Evolutionary conservation across 92 coral and sea anemone genomes (phyloP).

Genomic region (Siderastrea radians): DNA sequence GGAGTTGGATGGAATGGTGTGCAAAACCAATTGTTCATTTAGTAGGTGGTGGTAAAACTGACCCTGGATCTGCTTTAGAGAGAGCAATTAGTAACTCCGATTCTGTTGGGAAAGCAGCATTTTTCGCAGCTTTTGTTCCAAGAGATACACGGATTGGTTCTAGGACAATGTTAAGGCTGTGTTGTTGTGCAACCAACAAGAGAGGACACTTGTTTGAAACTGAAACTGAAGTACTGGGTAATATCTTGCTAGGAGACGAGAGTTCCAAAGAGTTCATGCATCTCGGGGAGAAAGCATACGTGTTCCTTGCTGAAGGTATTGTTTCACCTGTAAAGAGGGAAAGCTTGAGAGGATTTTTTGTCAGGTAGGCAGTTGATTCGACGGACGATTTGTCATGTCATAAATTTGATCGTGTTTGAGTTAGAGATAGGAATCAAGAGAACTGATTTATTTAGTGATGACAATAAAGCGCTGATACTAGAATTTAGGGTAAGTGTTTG

Average conservation of each 20-base stretch:
- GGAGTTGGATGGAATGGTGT: slow-evolving; percentile 40
- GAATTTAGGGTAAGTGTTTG: too few relatives aligned
- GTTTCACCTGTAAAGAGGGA: neutral
- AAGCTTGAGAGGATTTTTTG: neutral
- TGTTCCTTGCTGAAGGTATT: slow-evolving; percentile 6
- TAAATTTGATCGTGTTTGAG: too few relatives aligned
- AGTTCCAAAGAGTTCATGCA: neutral
- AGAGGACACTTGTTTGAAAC: neutral
- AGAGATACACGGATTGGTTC: neutral
- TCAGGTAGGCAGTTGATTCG: slow-evolving; percentile 12
- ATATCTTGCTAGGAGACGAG: neutral
- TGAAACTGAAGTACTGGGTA: neutral
- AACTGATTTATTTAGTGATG: too few relatives aligned
- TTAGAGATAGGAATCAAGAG: too few relatives aligned
- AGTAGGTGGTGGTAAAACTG: neutral
- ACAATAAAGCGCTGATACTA: too few relatives aligned
- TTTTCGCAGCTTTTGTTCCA: slow-evolving; percentile 31
- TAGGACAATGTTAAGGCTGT: neutral
- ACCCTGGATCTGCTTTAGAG: neutral
- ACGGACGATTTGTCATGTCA: too few relatives aligned
- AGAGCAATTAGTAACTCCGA: neutral
- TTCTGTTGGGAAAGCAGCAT: neutral
- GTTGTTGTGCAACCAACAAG: slow-evolving; percentile 2
- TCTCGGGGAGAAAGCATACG: slow-evolving; percentile 3
- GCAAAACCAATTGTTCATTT: neutral